phyloP scores from a whole-genome alignment of 2,113 vertebrate species.

The Myotis davidii region DNA sequence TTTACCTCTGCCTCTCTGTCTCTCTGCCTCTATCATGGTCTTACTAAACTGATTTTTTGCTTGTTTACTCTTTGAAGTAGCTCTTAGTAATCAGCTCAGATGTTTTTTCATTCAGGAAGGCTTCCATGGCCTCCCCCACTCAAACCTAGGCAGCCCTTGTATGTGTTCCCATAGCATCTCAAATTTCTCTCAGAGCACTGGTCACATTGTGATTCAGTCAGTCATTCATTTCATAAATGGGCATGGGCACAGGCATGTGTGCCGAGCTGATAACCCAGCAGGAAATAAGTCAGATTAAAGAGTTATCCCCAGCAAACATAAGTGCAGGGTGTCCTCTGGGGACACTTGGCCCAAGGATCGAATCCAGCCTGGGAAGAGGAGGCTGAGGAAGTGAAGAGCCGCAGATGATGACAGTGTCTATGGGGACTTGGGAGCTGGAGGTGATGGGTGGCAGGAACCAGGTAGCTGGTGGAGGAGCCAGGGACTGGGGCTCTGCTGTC shows the following conservation, averaged over 20 bases:
- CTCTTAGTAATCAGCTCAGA: neutral
- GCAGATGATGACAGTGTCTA: neutral
- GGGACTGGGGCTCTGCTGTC: neutral
- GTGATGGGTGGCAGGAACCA: fast-evolving
- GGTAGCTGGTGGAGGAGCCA: neutral
- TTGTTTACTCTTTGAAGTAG: neutral
- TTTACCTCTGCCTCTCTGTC: neutral
- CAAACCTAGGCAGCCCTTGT: neutral
- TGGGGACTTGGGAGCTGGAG: neutral
- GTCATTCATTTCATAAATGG: neutral
- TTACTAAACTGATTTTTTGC: neutral
- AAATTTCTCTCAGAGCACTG: neutral
- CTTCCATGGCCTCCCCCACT: neutral
- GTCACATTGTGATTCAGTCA: neutral
- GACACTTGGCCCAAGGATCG: neutral
- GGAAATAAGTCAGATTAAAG: neutral
- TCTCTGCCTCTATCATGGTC: neutral
- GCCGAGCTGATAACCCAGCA: neutral
- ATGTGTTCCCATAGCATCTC: neutral
- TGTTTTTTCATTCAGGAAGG: neutral
- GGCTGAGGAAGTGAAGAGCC: neutral
- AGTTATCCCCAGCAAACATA: neutral
- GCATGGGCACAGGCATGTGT: neutral
- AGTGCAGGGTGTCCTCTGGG: neutral
- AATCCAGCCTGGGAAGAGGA: neutral